Conservation (phyloP, 2,113 vertebrate genomes). For the Rhipidura dahli region DNA sequence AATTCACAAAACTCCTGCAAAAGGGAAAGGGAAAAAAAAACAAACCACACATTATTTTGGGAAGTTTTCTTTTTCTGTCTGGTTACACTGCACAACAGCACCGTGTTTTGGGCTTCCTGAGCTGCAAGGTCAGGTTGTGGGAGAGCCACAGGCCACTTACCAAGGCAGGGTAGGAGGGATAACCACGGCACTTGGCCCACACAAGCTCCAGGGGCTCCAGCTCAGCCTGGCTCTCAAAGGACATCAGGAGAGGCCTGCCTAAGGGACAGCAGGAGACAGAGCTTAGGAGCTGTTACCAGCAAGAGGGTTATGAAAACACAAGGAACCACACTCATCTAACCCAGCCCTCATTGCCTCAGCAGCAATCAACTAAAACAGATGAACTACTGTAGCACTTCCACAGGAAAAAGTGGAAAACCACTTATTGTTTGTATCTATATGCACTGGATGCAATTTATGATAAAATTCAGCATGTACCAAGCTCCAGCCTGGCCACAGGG, state of each 20-base stretch:
- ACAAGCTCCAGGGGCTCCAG: conserved; percentile 93
- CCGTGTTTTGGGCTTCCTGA: neutral
- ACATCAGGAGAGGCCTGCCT: conserved; percentile 82
- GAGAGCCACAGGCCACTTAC: conserved; percentile 66
- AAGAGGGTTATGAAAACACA: neutral
- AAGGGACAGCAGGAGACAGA: conserved; percentile 43
- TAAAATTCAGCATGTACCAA: neutral
- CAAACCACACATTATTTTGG: neutral
- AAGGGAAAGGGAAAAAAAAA: neutral
- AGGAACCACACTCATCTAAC: neutral
- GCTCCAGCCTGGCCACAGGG: neutral
- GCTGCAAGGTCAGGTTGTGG: neutral
- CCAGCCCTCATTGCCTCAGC: neutral
- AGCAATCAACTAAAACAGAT: neutral
- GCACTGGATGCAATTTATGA: neutral
- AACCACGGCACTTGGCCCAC: conserved; percentile 98
- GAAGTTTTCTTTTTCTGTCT: neutral
- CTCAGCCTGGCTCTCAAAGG: conserved; percentile 83
- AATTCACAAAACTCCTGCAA: neutral
- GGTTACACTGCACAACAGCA: neutral
- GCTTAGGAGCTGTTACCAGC: neutral
- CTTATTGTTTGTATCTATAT: neutral
- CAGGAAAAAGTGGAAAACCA: neutral
- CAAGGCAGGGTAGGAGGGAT: conserved; percentile 97
- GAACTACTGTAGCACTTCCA: neutral